Evolutionary conservation across 2,113 vertebrate species (phyloP).

Genomic region (Mus pahari): DNA sequence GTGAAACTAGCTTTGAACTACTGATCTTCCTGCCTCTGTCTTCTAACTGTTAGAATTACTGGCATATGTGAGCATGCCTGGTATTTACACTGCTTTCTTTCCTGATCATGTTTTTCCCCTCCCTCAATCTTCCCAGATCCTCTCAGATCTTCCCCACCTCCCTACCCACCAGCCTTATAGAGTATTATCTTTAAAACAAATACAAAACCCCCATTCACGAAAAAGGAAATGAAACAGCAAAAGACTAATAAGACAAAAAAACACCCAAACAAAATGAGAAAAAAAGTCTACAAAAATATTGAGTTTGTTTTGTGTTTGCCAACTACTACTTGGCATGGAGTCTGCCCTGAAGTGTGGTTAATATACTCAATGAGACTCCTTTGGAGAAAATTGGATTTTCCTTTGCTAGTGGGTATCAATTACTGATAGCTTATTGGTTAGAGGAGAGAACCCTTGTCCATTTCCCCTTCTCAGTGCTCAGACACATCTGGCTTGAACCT

Average conservation of each 20-base stretch:
- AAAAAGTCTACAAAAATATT: background rate
- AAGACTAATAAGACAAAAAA: background rate
- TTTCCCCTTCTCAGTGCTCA: background rate
- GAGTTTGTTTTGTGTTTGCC: background rate
- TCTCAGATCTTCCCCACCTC: background rate
- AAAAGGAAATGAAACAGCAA: background rate
- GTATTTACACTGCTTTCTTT: background rate
- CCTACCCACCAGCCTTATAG: background rate
- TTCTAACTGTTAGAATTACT: background rate
- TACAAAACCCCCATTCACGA: background rate
- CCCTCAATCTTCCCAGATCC: background rate
- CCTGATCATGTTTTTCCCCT: background rate
- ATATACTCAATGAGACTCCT: background rate
- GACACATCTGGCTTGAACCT: background rate
- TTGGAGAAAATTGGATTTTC: background rate
- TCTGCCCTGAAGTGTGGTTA: background rate
- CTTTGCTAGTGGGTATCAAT: background rate
- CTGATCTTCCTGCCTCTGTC: background rate
- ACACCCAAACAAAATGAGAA: background rate
- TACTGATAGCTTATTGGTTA: background rate
- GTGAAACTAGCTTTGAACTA: background rate
- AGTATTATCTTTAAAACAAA: background rate
- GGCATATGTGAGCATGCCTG: background rate
- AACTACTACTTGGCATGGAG: background rate
- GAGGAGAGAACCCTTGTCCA: background rate